Base-by-base conservation (phyloP, 2,797 vertebrate genomes). In the Pelochelys cantorii region DNA sequence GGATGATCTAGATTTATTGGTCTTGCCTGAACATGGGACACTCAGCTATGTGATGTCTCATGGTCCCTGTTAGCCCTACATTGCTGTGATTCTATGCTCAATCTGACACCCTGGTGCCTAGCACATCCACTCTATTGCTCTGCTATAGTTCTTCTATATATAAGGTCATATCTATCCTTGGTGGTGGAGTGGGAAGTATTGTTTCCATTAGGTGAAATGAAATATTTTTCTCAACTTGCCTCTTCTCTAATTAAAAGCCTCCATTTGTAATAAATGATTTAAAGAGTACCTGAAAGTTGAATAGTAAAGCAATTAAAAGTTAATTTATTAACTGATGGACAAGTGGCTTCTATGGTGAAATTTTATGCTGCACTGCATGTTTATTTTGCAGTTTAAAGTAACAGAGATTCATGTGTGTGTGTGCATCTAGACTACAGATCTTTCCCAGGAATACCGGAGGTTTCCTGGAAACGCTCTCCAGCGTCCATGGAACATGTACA, bases 271-370 rank as follows among this genome's bases (percentile, higher is more conserved):
- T 18, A 85, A 34, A 13, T 27, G 54, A 23, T 68, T 87, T 75
- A 92, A 87, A 59, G 25, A 57, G 37, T 57, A 90, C 2, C 3
- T 53, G 13, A 79, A 83, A 77, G 23, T 29, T 87, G 18, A 85
- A 22, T 34, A 59, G 60, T 77, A 75, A 79, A 79, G 52, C 14
- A 94, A 68, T 80, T 82, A 75, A 74, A 95, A 42, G 7, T 79
- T 62, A 86, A 53, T 37, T 95, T 22, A 29, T 2, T 22, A 87
- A 56, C 4, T 87, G 22, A 75, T 0, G 6, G 34, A 27, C 34
- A 90, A 54, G 20, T 11, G 27, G 27, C 14, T 90, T 48, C 23
- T 81, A 3, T 31, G 4, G 0, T 15, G n/a, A 54, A 59, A 94
- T 87, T 92, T 34, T 81, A 87, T 83, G 9, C 9, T 84, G 11